These are phyloP conservation scores for Notodonta ziczac DNA, from an alignment of 2,888 invertebrate species.

Conservation along the genomic window DNA sequence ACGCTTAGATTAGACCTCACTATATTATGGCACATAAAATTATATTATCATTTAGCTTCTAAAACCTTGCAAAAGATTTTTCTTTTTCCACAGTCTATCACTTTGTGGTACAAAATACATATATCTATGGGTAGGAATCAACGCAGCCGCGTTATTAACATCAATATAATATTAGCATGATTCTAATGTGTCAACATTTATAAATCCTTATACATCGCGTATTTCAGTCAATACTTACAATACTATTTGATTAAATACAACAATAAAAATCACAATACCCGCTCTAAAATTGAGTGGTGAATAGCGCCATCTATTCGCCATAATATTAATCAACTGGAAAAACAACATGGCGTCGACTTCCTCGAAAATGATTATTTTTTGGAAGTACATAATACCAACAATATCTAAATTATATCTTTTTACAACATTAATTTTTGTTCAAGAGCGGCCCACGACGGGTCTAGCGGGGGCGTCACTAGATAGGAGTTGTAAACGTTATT, in stretches of 20 bases:
- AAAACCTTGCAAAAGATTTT: not conserved
- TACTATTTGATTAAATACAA: constrained; percentile 30
- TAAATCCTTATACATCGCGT: constrained; percentile 33
- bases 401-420: constrained; percentile 4
- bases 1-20: not conserved
- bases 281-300: constrained; percentile 14
- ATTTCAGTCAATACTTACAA: constrained; percentile 36
- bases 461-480: constrained; percentile 43
- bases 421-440: constrained; percentile 64
- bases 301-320: constrained; percentile 31
- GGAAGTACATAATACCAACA: constrained; percentile 1
- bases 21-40: not conserved
- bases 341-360: constrained; percentile 7
- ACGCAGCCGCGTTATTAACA: not conserved
- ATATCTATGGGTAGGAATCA: not conserved
- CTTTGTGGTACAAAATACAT: not conserved
- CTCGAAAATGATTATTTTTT: constrained; percentile 5
- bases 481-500: constrained; percentile 24
- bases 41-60: not conserved
- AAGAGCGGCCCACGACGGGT: constrained; percentile 69
- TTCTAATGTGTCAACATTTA: constrained; percentile 34
- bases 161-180: constrained; percentile 21
- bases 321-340: constrained; percentile 20
- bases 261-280: constrained; percentile 18
- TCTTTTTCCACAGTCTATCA: not conserved